Evolutionary conservation across 2,888 invertebrate genomes (phyloP), one percentile per base, ranked within the genome.

Genomic region (Eupithecia dodoneata): DNA sequence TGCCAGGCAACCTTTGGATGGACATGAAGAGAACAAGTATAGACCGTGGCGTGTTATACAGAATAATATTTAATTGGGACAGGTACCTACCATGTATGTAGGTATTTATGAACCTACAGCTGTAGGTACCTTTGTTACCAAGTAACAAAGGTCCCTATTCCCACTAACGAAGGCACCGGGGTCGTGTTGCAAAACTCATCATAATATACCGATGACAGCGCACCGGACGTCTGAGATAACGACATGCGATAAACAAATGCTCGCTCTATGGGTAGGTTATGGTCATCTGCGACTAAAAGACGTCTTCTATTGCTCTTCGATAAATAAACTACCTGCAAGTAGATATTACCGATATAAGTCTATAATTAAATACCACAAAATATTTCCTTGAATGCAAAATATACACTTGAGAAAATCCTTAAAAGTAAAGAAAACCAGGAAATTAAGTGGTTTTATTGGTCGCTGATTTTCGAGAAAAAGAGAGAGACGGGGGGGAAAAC

Each of bases 111-210:
- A 59, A 49, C 47, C 49, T 10, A 52, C n/a, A 30, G 30, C 0
- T 30, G 30, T 30, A 30, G 30, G 30, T 30, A 30, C 30, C 30
- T 30, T 30, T 30, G 30, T 30, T 66, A 67, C 30, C 42, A 41
- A 44, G 65, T 42, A 66, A 66, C 71, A 52, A 55, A 55, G n/a
- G 41, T 63, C 13, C 49, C 55, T 55, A 59, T 69, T 55, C 72
- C n/a, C 15, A 69, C 45, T 69, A 45, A 71, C 45, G 52, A 52
- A 71, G 49, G 55, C 66, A 73, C 18, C 71, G 44, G 44, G 44
- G 63, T 73, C 73, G 70, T 18, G 66, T 71, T 76, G 76, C 74
- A 59, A 74, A 67, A 66, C 74, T 77, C 77, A 77, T 77, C 77
- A 77, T 77, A 74, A 77, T 67, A 65, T 71, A 74, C 55, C 2